Conservation (phyloP, 2,888 invertebrate species). For the Aleiodes alternator region DNA sequence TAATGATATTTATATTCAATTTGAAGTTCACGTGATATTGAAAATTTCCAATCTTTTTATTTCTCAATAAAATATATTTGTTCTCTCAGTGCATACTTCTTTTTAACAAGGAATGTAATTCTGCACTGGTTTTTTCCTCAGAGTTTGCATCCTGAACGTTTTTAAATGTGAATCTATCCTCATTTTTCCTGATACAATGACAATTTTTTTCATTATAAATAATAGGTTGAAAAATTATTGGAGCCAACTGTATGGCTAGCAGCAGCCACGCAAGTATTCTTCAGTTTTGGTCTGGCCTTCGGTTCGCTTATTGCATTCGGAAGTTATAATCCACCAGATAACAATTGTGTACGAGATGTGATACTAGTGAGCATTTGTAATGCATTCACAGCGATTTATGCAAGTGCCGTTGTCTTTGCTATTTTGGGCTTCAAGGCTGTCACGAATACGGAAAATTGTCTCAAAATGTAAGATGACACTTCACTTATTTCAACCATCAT, state of each 20-base stretch:
- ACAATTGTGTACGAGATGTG: conserved; percentile 95
- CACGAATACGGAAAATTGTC: conserved; percentile 90
- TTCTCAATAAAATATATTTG: too few species aligned
- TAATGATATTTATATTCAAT: too few species aligned
- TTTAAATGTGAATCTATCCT: neutral
- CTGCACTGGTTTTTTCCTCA: too few species aligned
- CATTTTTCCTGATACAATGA: neutral
- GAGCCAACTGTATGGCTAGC: conserved; percentile 96
- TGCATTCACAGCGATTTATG: conserved; percentile 95
- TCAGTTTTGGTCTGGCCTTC: conserved; percentile 93
- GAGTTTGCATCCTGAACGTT: too few species aligned
- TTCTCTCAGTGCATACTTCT: too few species aligned
- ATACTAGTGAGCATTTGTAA: conserved; percentile 94
- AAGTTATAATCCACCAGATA: conserved; percentile 95
- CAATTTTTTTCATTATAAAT: conserved; percentile 9
- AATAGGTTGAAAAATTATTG: conserved; percentile 87
- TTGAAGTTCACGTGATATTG: too few species aligned
- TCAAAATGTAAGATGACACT: conserved; percentile 79
- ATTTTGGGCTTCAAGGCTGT: conserved; percentile 98
- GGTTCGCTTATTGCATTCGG: conserved; percentile 97
- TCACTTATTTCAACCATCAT: neutral
- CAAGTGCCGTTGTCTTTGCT: conserved; percentile 95
- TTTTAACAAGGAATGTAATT: too few species aligned
- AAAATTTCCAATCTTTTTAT: too few species aligned
- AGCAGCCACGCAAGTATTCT: conserved; percentile 97